Evolutionary conservation across 2,888 invertebrate species (phyloP).

Genomic region (Biston stratarius): DNA sequence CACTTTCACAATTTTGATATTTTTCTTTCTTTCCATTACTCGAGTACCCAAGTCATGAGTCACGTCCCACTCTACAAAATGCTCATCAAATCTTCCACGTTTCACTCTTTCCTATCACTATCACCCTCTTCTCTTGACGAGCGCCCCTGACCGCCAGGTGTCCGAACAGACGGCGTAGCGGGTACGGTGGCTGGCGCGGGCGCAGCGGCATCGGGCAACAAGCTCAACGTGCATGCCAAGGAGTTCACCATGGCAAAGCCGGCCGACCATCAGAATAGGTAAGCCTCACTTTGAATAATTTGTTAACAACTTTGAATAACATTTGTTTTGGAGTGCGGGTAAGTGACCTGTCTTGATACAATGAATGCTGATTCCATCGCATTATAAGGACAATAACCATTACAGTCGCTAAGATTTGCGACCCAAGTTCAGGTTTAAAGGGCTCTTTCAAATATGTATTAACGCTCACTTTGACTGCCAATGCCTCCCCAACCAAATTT

Average conservation of each 20-base stretch:
- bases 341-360: no score
- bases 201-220: slow-evolving; percentile 82
- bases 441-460: no score
- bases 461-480: no score
- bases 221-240: slow-evolving; percentile 95
- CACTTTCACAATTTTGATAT: no score
- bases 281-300: slow-evolving; percentile 50
- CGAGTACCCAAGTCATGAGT: not conserved
- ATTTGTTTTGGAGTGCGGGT: no score
- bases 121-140: slow-evolving; percentile 82
- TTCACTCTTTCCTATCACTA: slow-evolving; percentile 72
- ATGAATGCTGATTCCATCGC: no score
- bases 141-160: slow-evolving; percentile 85
- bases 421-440: no score
- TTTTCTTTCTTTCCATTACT: not conserved
- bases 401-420: no score
- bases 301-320: not conserved
- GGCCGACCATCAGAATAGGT: slow-evolving; percentile 82
- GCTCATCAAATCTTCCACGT: slow-evolving; percentile 26
- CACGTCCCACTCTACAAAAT: no score
- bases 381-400: no score
- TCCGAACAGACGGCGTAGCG: slow-evolving; percentile 87
- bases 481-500: no score
- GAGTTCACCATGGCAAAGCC: slow-evolving; percentile 94
- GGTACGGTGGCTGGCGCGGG: slow-evolving; percentile 57